A percentile compares a stretch with the other conserved stretches of the same genome.
phyloP scores from a whole-genome alignment of 2,797 vertebrate genomes.

The Leucoraja ocellata region DNA sequence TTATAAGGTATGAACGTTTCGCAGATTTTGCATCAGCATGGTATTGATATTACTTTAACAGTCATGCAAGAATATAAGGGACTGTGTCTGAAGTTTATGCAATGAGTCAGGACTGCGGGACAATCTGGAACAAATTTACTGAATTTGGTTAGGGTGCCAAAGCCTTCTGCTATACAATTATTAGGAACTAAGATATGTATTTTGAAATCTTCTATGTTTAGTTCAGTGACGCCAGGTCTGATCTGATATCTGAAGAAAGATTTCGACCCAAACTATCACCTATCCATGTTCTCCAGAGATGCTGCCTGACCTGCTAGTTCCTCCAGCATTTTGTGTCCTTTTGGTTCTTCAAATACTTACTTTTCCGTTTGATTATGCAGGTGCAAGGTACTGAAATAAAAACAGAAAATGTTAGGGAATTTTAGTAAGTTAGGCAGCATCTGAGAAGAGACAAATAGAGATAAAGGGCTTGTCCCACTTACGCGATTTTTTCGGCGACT shows the following conservation, averaged over 20 bases:
- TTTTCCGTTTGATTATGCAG: background rate
- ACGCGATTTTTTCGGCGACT: too few relatives aligned
- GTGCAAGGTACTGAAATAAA: background rate
- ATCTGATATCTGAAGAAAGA: background rate
- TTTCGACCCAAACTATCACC: too few relatives aligned
- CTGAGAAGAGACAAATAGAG: too few relatives aligned
- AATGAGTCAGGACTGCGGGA: background rate
- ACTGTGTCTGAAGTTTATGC: constrained; percentile 8
- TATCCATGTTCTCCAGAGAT: too few relatives aligned
- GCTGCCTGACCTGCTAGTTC: too few relatives aligned
- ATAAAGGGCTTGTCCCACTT: too few relatives aligned
- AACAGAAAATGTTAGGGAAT: too few relatives aligned
- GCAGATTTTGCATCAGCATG: background rate
- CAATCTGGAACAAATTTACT: constrained; percentile 28
- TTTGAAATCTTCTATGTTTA: constrained; percentile 23
- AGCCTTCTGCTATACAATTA: background rate
- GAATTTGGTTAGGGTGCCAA: background rate
- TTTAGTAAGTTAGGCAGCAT: too few relatives aligned
- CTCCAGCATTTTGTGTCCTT: too few relatives aligned
- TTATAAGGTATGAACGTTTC: background rate
- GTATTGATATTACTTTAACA: constrained; percentile 18
- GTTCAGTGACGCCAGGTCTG: background rate
- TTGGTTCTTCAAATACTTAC: background rate
- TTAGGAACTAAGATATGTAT: background rate
- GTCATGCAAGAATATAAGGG: background rate